phyloP scores from a whole-genome alignment of 64 coral and sea anemone genomes.

The Stichodactyla mertensii region DNA sequence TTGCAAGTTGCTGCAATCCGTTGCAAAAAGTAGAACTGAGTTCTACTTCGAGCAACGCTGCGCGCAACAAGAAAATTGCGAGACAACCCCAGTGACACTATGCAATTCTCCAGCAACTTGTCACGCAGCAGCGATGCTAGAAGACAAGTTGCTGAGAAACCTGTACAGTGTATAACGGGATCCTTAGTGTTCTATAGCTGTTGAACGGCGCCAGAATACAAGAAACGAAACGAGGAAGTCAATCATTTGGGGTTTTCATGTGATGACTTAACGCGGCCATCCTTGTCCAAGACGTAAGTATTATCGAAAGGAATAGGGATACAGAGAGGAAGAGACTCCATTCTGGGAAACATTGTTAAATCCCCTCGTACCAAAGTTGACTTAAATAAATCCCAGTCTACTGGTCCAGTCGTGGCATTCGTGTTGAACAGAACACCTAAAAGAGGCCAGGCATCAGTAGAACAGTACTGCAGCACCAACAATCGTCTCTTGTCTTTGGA shows the following conservation, averaged over 20 bases:
- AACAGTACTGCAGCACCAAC: background rate
- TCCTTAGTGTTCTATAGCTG: too few species aligned
- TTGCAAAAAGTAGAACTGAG: too few species aligned
- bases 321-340: conserved; percentile 21
- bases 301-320: conserved; percentile 32
- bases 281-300: background rate
- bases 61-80: too few species aligned
- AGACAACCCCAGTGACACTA: too few species aligned
- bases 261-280: background rate
- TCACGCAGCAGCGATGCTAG: too few species aligned
- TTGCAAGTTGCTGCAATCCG: too few species aligned
- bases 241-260: conserved; percentile 6
- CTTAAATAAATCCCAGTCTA: conserved; percentile 31
- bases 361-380: conserved; percentile 26
- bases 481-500: conserved; percentile 13
- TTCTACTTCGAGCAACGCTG: too few species aligned
- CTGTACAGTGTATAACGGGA: too few species aligned
- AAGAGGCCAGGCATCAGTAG: conserved; percentile 38
- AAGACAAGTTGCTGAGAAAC: too few species aligned
- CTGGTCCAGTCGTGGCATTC: background rate
- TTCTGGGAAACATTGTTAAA: conserved; percentile 17
- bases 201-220: too few species aligned
- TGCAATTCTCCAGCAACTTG: too few species aligned
- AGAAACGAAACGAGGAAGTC: too few species aligned
- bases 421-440: conserved; percentile 5